These are phyloP conservation scores for Xenopus borealis DNA, from an alignment of 2,113 vertebrate species.

Conservation along the genomic window DNA sequence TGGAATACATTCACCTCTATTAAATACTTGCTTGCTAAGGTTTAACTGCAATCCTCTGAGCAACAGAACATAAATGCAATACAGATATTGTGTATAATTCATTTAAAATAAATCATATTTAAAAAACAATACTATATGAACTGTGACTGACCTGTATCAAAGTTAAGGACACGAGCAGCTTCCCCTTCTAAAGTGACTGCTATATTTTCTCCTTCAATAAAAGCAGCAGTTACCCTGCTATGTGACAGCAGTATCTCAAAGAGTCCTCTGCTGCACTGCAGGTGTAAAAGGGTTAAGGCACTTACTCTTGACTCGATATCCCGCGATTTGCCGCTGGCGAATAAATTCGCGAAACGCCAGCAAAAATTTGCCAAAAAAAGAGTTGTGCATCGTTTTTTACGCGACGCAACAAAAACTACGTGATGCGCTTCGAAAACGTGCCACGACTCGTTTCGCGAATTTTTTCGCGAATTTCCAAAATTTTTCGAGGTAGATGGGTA, in stretches of 20 bases:
- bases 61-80: not conserved
- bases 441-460: too few relatives aligned
- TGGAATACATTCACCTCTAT: not conserved
- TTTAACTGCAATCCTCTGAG: not conserved
- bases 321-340: constrained; percentile 68
- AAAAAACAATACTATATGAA: not conserved
- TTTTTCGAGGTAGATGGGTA: too few relatives aligned
- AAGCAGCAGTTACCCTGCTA: constrained; percentile 63
- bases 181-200: constrained; percentile 71
- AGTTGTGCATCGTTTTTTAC: too few relatives aligned
- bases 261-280: constrained; percentile 69
- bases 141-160: constrained; percentile 63
- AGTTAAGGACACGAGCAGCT: constrained; percentile 67
- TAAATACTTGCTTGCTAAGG: not conserved
- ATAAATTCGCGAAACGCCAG: constrained; percentile 70
- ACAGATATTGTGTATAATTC: not conserved
- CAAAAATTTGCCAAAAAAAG: not conserved
- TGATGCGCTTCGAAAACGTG: too few relatives aligned
- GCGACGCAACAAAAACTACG: too few relatives aligned
- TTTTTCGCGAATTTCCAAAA: too few relatives aligned
- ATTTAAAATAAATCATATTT: too few relatives aligned
- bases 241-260: constrained; percentile 70
- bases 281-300: constrained; percentile 58
- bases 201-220: constrained; percentile 66
- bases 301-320: constrained; percentile 67